These are phyloP conservation scores for Drosophila atroscutellata DNA, from an alignment of 2,888 invertebrate genomes.

Conservation along the genomic window DNA sequence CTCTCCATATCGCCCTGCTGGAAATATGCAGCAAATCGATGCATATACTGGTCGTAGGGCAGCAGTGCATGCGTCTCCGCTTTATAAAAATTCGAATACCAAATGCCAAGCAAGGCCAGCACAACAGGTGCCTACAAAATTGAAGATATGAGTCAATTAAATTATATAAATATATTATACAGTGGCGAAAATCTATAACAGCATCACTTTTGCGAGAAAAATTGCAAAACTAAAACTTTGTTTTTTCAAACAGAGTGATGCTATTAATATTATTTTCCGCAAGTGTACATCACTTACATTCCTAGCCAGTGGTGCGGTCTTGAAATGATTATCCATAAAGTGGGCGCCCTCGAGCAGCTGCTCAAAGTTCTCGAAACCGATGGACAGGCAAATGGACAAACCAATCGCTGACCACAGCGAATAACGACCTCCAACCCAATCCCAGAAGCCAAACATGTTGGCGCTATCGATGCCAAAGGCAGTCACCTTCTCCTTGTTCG, in stretches of 20 bases:
- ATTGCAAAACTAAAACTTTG: not conserved
- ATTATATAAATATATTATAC: not conserved
- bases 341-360: conserved; percentile 95
- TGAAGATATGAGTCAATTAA: not conserved
- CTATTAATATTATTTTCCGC: not conserved
- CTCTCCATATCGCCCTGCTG: conserved; percentile 99
- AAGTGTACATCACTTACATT: conserved; percentile 88
- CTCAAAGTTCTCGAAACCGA: conserved; percentile 98
- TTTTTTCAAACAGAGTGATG: not conserved
- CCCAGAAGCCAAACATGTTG: conserved; percentile 99
- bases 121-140: conserved; percentile 93
- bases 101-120: conserved; percentile 94
- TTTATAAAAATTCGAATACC: conserved; percentile 98
- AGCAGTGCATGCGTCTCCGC: conserved; percentile 98
- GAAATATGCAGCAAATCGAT: conserved; percentile 99
- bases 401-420: conserved; percentile 99
- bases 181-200: not conserved
- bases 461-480: conserved; percentile 98
- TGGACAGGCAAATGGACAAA: conserved; percentile 95
- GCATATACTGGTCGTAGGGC: conserved; percentile 99
- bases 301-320: conserved; percentile 92
- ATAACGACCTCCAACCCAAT: conserved; percentile 99
- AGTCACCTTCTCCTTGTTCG: conserved; percentile 96
- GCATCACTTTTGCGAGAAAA: not conserved
- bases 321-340: conserved; percentile 97